Evolutionary conservation across 2,113 vertebrate genomes (phyloP).

Genomic region (Cygnus buccinator): DNA sequence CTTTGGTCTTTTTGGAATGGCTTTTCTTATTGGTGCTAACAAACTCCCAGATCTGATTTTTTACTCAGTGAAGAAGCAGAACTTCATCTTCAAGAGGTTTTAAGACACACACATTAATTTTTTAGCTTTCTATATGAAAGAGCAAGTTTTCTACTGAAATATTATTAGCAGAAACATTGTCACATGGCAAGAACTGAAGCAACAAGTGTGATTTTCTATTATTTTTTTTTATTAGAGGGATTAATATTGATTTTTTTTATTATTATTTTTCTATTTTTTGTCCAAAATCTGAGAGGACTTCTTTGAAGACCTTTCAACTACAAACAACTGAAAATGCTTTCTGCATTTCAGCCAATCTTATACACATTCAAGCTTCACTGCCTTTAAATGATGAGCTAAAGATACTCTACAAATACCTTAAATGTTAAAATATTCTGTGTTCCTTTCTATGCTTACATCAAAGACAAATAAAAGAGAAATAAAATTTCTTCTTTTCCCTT

Average conservation of each 20-base stretch:
- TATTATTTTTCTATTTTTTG: not conserved
- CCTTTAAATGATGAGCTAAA: not conserved
- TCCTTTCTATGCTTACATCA: not conserved
- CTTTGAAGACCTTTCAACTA: not conserved
- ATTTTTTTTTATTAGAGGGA: conserved; percentile 50
- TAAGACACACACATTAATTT: not conserved
- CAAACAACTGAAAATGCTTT: conserved; percentile 1
- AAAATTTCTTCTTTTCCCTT: not conserved
- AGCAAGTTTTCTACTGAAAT: not conserved
- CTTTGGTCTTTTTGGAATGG: not conserved
- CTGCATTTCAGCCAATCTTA: conserved; percentile 20
- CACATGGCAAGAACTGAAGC: not conserved
- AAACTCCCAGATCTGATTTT: not conserved
- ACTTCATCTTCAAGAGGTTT: not conserved
- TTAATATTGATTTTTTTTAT: conserved; percentile 19
- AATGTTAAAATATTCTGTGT: not conserved
- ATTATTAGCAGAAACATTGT: conserved; percentile 29
- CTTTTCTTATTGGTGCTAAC: not conserved
- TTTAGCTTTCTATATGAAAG: not conserved
- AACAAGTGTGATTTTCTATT: conserved; percentile 43
- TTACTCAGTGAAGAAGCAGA: not conserved
- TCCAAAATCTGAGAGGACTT: conserved; percentile 58
- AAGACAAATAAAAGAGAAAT: not conserved
- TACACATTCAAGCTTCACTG: conserved; percentile 1
- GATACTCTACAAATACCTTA: not conserved